A percentile compares a stretch with the other conserved stretches of the same genome.
Evolutionary conservation across 1,140 invertebrate species (phyloP).

Genomic region (Cardiocondyla obscurior): DNA sequence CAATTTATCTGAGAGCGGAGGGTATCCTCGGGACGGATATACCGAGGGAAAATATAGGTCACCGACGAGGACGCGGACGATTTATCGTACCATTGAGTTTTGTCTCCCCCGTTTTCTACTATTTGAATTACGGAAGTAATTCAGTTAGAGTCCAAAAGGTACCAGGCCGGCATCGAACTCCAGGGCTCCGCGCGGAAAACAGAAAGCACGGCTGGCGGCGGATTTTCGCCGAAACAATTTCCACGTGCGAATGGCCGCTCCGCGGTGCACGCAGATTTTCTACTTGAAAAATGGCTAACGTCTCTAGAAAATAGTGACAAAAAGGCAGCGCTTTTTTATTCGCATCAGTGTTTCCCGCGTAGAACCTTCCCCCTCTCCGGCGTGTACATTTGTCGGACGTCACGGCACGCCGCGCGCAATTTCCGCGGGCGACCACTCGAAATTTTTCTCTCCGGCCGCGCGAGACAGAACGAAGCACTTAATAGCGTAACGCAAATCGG

Average conservation of each 20-base stretch:
- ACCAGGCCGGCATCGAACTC: background rate
- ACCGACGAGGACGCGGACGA: background rate
- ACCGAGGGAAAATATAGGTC: slow-evolving; percentile 4
- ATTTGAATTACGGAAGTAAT: slow-evolving; percentile 32
- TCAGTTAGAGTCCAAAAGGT: slow-evolving; percentile 12
- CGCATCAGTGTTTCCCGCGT: slow-evolving; percentile 11
- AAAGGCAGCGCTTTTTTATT: slow-evolving; percentile 29
- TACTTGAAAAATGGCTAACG: slow-evolving; percentile 30
- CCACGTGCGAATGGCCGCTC: slow-evolving; percentile 7
- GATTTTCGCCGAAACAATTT: slow-evolving; percentile 23
- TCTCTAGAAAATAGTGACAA: slow-evolving; percentile 28
- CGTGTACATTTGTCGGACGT: slow-evolving; percentile 27
- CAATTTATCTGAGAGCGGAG: background rate
- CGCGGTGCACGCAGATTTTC: slow-evolving; percentile 36
- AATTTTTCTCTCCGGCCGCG: slow-evolving; percentile 14
- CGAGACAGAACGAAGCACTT: background rate
- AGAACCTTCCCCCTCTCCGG: too few species aligned
- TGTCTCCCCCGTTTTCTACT: slow-evolving; percentile 7
- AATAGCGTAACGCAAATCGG: slow-evolving; percentile 23
- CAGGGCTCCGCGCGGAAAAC: background rate
- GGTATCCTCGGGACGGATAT: background rate
- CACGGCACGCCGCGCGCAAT: slow-evolving; percentile 30
- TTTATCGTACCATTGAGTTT: slow-evolving; percentile 27
- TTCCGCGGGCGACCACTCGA: slow-evolving; percentile 31
- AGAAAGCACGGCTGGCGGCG: background rate